phyloP scores from a whole-genome alignment of 2,113 vertebrate genomes.

The Papio anubis region DNA sequence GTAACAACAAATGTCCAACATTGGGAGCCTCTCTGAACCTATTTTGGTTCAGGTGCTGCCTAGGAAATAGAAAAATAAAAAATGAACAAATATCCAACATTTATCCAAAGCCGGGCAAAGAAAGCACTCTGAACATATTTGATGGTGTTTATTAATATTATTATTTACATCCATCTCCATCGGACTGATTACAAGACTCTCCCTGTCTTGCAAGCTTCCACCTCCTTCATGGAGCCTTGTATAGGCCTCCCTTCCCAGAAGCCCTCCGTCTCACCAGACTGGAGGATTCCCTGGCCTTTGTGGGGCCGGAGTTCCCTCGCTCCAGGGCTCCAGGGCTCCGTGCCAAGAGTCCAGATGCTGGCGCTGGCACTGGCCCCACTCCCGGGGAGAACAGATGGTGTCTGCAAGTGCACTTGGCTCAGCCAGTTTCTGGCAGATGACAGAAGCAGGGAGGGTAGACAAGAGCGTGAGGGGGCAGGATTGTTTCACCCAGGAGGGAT shows the following conservation, averaged over 20 bases:
- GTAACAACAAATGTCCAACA: neutral
- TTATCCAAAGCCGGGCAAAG: neutral
- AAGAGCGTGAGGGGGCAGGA: neutral
- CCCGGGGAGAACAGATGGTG: constrained; percentile 57
- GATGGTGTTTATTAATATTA: neutral
- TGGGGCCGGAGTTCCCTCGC: constrained; percentile 47
- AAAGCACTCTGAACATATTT: neutral
- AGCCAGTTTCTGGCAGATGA: constrained; percentile 39
- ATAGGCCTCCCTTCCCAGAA: neutral
- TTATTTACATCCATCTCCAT: neutral
- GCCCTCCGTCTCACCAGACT: neutral
- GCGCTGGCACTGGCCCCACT: constrained; percentile 52
- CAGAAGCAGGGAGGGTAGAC: neutral
- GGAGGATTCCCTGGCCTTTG: constrained; percentile 55
- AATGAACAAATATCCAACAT: neutral
- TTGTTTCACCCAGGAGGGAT: neutral
- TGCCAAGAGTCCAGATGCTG: constrained; percentile 66
- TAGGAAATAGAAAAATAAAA: no score
- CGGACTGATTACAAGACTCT: neutral
- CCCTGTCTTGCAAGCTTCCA: neutral
- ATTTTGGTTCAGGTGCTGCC: no score
- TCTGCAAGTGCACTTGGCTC: constrained; percentile 56
- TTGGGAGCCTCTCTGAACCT: neutral
- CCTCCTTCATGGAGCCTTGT: neutral
- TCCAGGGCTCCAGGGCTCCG: neutral